phyloP scores from a whole-genome alignment of 2,113 vertebrate species.

The Daphoenositta chrysoptera region DNA sequence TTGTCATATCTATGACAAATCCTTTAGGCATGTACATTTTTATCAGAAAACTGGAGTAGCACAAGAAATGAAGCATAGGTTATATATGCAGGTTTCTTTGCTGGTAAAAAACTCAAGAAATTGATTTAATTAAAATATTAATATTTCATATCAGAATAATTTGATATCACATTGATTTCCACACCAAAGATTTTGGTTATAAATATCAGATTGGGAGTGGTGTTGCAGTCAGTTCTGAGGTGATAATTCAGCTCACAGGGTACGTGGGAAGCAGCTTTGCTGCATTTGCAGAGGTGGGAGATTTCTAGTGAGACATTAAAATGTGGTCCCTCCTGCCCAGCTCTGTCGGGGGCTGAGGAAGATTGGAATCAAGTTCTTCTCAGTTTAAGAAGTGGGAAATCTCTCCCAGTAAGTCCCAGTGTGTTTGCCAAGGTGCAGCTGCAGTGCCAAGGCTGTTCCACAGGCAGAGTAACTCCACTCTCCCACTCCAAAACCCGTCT shows the following conservation, averaged over 20 bases:
- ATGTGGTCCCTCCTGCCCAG: not conserved
- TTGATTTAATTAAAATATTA: not conserved
- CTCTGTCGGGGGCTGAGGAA: not conserved
- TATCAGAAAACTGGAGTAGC: not conserved
- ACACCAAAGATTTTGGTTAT: not conserved
- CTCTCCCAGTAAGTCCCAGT: not conserved
- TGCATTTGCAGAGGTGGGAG: slow-evolving; percentile 24
- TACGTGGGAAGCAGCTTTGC: slow-evolving; percentile 3
- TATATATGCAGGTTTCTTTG: not conserved
- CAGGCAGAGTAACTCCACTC: not conserved
- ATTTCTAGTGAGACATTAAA: not conserved
- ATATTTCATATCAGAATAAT: not conserved
- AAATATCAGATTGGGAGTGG: not conserved
- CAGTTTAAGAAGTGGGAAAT: not conserved
- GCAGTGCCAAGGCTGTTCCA: not conserved
- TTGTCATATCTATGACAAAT: not conserved
- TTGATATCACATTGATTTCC: not conserved
- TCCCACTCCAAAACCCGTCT: not conserved
- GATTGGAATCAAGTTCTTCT: not conserved
- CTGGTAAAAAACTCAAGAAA: not conserved
- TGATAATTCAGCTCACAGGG: not conserved
- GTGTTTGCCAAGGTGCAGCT: not conserved
- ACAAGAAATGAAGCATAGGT: not conserved
- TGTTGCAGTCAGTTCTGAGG: not conserved
- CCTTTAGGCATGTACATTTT: not conserved